phyloP scores from a whole-genome alignment of 2,888 invertebrate species.

The Cheilosia vulpina region DNA sequence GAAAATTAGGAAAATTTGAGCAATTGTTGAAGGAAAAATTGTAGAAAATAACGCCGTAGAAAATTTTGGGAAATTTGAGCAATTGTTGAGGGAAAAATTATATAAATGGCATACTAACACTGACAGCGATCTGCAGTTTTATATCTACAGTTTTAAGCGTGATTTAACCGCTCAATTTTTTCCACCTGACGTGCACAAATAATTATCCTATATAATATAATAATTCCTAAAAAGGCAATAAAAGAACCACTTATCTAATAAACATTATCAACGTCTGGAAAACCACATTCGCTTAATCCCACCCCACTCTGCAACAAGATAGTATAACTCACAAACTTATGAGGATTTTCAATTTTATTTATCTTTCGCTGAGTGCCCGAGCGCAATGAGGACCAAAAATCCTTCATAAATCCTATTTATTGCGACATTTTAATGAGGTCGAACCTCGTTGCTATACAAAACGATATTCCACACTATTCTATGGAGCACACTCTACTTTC shows the following conservation, averaged over 20 bases:
- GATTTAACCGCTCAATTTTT: too few relatives aligned
- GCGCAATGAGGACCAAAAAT: neutral
- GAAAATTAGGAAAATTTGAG: too few relatives aligned
- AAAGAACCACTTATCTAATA: neutral
- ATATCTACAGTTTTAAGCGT: too few relatives aligned
- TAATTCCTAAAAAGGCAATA: too few relatives aligned
- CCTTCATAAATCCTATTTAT: slow-evolving; percentile 1
- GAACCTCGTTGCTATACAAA: neutral
- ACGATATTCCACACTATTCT: neutral
- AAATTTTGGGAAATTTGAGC: too few relatives aligned
- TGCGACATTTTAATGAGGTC: slow-evolving; percentile 1
- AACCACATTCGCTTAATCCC: neutral
- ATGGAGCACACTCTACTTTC: neutral
- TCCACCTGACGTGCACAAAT: too few relatives aligned
- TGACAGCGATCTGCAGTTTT: too few relatives aligned
- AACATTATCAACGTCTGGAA: neutral
- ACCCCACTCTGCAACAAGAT: neutral
- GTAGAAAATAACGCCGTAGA: too few relatives aligned
- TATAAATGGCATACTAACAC: too few relatives aligned
- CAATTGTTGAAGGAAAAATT: too few relatives aligned
- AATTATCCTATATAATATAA: too few relatives aligned
- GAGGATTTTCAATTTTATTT: neutral
- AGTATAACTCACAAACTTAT: neutral
- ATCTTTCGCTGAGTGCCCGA: neutral
- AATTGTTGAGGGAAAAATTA: too few relatives aligned